Evolutionary conservation across 2,888 invertebrate genomes (phyloP), one percentile per base, ranked within the genome.

Genomic region (Chorisops tibialis): DNA sequence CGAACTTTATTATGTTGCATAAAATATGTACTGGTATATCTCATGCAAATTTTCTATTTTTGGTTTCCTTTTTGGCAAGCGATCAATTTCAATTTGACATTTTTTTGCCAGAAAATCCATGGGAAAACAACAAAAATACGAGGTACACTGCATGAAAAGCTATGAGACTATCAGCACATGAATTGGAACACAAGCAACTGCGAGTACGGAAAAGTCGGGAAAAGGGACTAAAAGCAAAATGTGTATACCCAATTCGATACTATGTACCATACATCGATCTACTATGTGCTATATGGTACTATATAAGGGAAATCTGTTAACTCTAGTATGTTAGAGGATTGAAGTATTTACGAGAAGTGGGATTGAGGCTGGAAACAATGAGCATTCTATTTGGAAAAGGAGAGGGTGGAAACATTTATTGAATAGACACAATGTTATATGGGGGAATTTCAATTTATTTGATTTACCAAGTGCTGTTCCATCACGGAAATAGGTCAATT

Each of bases 371-470:
- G 14, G 47, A 7, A 47, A 47, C 47, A 47, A 47, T 47, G 47
- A 21, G 47, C 19, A 47, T 39, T n/a, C 30, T 30, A 30, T 5
- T 30, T 30, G 30, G 5, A 9, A 16, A 41, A 18, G 48, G 7
- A 18, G 48, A 22, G 48, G 19, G 21, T 56, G 38, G 49, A 48
- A 58, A 54, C 62, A 59, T 60, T 63, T 63, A 59, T 65, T 65
- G 65, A 65, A 63, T 63, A 61, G 63, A 65, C 56, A 65, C 62
- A 62, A 65, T 62, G 61, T 52, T 61, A 61, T 63, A 60, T 63
- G 51, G 61, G 63, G 62, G 61, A 63, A 65, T 65, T 61, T 65
- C 65, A 65, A 65, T 65, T 65, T 65, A 65, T 65, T 65, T 65
- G 65, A 65, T 63, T 65, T 65, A 65, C 56, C 63, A 63, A 65